Conservation (phyloP, 1,140 invertebrate species). For the Drosophila orena region DNA sequence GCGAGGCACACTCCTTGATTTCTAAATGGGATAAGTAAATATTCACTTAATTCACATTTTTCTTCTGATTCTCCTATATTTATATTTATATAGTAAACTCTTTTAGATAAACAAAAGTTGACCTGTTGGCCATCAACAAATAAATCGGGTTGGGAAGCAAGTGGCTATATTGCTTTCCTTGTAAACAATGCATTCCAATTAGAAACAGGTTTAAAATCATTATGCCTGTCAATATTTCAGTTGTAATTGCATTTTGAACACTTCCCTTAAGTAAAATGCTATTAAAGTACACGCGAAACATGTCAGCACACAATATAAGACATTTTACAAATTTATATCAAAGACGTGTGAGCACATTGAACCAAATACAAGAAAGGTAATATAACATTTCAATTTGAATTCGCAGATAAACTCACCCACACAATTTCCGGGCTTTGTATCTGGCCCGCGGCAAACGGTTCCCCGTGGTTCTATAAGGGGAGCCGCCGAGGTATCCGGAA, state of each 20-base stretch:
- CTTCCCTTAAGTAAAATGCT: neutral
- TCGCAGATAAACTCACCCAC: slow-evolving; percentile 40
- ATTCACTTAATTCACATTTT: neutral
- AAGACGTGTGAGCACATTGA: neutral
- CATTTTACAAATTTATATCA: neutral
- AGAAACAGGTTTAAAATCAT: neutral
- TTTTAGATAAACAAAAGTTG: neutral
- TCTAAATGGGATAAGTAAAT: slow-evolving; percentile 22
- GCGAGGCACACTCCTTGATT: slow-evolving; percentile 53
- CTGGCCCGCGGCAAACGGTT: slow-evolving; percentile 57
- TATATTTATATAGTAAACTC: too few species aligned
- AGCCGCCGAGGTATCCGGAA: slow-evolving; percentile 25
- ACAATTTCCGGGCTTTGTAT: slow-evolving; percentile 59
- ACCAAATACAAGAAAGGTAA: neutral
- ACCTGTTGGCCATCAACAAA: neutral
- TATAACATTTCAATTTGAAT: neutral
- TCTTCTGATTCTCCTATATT: too few species aligned
- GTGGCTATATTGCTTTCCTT: neutral
- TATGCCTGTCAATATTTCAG: neutral
- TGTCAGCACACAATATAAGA: neutral
- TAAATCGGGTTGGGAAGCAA: neutral
- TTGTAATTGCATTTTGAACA: neutral
- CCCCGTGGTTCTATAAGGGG: slow-evolving; percentile 44
- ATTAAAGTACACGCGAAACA: neutral
- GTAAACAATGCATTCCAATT: neutral